Base-by-base conservation (phyloP, 2,113 vertebrate species). In the Chaenogobius annularis region DNA sequence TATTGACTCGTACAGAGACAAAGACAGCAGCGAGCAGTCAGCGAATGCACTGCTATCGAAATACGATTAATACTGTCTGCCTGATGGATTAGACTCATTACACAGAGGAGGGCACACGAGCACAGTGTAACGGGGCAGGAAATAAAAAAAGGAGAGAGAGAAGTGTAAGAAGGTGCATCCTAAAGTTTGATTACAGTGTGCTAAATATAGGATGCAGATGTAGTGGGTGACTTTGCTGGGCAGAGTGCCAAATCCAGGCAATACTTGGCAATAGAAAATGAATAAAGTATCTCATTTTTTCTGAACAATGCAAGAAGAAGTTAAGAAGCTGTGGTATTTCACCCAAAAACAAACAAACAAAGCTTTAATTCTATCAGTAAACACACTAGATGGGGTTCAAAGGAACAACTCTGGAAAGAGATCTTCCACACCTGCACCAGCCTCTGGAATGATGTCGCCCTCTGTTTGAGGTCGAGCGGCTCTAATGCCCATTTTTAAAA, bases 51-150 rank as follows among this genome's bases (percentile, higher is more conserved):
- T 67, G 78, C 85, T 89, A 92, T 92, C 81, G 89, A 87, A 92
- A 92, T 92, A 92, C 88, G 78, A 92, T 92, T 89, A 88, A 92
- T 90, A 82, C 85, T 89, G 86, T 92, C 89, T 85, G 81, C 77
- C 83, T 92, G 90, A 92, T 91, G 90, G 90, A 92, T 92, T 90
- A 87, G 85, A 89, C 88, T 91, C 89, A 88, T 92, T 92, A 91
- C 77, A 83, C 74, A 71, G 66, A 81, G 76, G 72, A 73, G 73
- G 81, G 81, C 74, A 69, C 64, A 76, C 65, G 70, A 68, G 77
- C 72, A 72, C 19, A 56, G 72, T 68, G 69, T 47, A 77, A 75
- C 74, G 64, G 62, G 70, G 59, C 65, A 50, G 43, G 31, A 56
- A 62, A 76, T 23, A 68, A 78, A 70, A 63, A 69, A 20, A 15